Evolutionary conservation across 2,888 invertebrate species (phyloP).

Genomic region (Drosophila mimetica): DNA sequence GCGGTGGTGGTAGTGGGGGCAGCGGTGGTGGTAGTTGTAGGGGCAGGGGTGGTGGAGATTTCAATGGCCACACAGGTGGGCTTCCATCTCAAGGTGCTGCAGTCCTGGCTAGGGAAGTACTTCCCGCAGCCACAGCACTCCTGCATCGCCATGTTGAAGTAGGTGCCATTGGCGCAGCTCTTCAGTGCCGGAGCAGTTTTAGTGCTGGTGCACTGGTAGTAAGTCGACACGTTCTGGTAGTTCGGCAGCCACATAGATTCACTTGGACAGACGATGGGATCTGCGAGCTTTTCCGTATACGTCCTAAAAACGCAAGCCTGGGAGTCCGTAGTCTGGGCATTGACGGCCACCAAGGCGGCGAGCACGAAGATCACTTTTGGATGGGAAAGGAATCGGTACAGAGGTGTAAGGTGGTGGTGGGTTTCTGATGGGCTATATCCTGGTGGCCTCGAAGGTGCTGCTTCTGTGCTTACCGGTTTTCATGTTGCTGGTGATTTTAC

Average conservation of each 20-base stretch:
- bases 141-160: constrained; percentile 75
- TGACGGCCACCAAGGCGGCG: constrained; percentile 53
- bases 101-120: constrained; percentile 64
- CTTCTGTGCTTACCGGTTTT: constrained; percentile 61
- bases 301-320: constrained; percentile 19
- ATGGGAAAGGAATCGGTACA: background rate
- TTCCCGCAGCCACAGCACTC: constrained; percentile 60
- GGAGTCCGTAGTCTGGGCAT: too few relatives aligned
- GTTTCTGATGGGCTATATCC: constrained; percentile 22
- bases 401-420: too few relatives aligned
- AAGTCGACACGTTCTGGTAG: constrained; percentile 52
- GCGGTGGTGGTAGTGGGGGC: constrained; percentile 5
- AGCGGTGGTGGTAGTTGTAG: constrained; percentile 7
- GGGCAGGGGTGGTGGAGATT: background rate
- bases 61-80: constrained; percentile 31
- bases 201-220: constrained; percentile 51
- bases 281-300: constrained; percentile 52
- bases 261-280: constrained; percentile 32
- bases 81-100: constrained; percentile 20
- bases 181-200: background rate
- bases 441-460: background rate
- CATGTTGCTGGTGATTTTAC: constrained; percentile 42
- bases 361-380: constrained; percentile 64
- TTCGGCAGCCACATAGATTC: constrained; percentile 59
- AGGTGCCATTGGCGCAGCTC: constrained; percentile 46